Evolutionary conservation across 1,140 invertebrate genomes (phyloP), one percentile per base, ranked within the genome.

Genomic region (Cherax destructor): DNA sequence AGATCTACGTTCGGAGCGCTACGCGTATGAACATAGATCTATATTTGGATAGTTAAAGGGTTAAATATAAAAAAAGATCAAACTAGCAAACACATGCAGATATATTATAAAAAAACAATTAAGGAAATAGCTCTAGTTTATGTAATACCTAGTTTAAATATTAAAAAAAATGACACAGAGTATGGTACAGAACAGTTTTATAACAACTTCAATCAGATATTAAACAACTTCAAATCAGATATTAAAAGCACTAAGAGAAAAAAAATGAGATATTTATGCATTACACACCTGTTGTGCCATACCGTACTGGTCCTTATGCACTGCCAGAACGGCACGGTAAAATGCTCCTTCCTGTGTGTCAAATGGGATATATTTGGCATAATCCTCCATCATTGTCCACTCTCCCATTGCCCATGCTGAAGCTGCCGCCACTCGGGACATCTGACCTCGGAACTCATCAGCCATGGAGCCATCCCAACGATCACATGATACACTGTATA

Each of bases 391-490:
- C 13, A 96, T 96, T 50, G 98, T 97, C 98, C 98, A 99, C 93
- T 98, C 96, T 59, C 96, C 96, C 7, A 99, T 95, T 21, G 98
- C 99, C 98, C 99, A 99, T 0, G 98, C 97, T 9, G 99, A 97
- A 0, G 98, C 97, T 0, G 98, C 97, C 0, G 98, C 98, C 95
- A 99, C 96, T 79, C 97, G 96, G 0, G 98, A 97, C 94, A 99
- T 98, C 93, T 97, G 97, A 78, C 97, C 96, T 91, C 97, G 96
- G 4, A 96, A 96, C 50, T 97, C 96, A 9, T 97, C 96, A 18
- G 93, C n/a, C 59, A 89, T 88, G 41, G 74, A 21, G 56, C 95
- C 95, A 0, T 96, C 94, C 97, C 98, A 99, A 93, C 97, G 96
- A 61, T 96, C 95, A 89, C 96, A 96, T 0, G 97, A 97, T 0